Evolutionary conservation across 2,113 vertebrate species (phyloP).

Genomic region (Myrmophylax atrothorax): DNA sequence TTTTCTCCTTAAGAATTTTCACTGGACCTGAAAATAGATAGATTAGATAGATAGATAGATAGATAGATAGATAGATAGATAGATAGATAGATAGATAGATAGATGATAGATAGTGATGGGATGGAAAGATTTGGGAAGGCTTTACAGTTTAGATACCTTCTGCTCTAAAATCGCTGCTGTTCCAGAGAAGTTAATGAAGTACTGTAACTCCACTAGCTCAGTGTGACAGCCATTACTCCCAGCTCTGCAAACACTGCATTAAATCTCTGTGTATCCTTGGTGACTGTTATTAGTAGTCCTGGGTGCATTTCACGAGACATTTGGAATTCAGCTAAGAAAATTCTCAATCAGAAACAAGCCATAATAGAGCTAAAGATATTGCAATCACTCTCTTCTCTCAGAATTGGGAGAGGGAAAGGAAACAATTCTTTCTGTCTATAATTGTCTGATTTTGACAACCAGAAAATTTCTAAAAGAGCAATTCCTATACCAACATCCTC

Average conservation of each 20-base stretch:
- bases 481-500: not conserved
- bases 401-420: not conserved
- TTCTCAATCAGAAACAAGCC: conserved; percentile 2
- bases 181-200: conserved; percentile 44
- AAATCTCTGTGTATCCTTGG: conserved; percentile 63
- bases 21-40: not conserved
- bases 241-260: conserved; percentile 42
- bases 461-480: not conserved
- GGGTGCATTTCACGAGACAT: conserved; percentile 42
- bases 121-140: not conserved
- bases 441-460: conserved; percentile 3
- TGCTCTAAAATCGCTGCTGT: conserved; percentile 23
- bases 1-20: not conserved
- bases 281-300: conserved; percentile 58
- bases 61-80: not conserved
- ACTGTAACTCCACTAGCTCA: not conserved
- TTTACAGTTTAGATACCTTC: not conserved
- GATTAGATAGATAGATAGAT: not conserved
- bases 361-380: conserved; percentile 4
- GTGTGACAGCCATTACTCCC: conserved; percentile 44
- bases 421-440: not conserved
- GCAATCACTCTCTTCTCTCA: not conserved
- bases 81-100: not conserved
- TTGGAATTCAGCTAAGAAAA: conserved; percentile 58
- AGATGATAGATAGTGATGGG: not conserved